Evolutionary conservation across 2,797 vertebrate genomes (phyloP).

Genomic region (Hirundo rustica): DNA sequence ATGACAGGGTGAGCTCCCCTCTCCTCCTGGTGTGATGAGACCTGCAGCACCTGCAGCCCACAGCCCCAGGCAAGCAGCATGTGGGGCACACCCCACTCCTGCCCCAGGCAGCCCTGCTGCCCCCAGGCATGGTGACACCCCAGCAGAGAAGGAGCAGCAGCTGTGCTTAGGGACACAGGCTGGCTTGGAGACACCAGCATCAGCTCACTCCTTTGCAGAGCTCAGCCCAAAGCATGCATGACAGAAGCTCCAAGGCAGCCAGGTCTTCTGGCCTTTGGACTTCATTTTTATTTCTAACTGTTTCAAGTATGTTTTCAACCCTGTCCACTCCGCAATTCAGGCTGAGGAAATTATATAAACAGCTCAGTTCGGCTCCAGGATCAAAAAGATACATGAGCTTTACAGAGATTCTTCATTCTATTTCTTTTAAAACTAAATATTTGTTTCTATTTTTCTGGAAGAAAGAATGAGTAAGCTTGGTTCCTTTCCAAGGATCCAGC

Average conservation of each 20-base stretch:
- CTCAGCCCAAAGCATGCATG: not conserved
- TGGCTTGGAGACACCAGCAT: not conserved
- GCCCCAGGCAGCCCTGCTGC: not conserved
- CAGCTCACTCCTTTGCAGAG: not conserved
- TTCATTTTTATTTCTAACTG: not conserved
- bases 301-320: not conserved
- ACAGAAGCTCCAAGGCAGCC: not conserved
- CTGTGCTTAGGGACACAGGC: not conserved
- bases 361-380: not conserved
- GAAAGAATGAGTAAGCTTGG: conserved; percentile 12
- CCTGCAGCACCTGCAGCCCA: not conserved
- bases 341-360: conserved; percentile 27
- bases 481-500: conserved; percentile 7
- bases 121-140: fast-evolving
- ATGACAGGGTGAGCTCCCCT: not conserved
- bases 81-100: not conserved
- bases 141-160: not conserved
- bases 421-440: conserved; percentile 9
- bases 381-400: not conserved
- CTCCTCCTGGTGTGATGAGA: not conserved
- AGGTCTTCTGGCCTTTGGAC: not conserved
- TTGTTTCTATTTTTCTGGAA: conserved; percentile 44
- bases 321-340: not conserved
- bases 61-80: fast-evolving
- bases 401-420: not conserved